These are phyloP conservation scores for Hylomyscus alleni DNA, from an alignment of 2,797 vertebrate genomes.

Conservation along the genomic window DNA sequence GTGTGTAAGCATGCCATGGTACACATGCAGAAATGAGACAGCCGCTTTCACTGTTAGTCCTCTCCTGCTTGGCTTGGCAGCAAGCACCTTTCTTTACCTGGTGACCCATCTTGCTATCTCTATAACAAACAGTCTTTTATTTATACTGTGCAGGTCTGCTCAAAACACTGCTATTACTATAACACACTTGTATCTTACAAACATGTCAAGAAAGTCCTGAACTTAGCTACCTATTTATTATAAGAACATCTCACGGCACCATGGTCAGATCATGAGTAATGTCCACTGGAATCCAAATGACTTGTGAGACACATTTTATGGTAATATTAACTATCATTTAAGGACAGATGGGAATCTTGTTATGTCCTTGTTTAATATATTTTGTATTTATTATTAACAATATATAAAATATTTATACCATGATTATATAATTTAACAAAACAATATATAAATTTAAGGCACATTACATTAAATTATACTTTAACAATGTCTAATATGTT, in stretches of 20 bases:
- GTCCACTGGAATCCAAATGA: background rate
- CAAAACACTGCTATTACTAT: background rate
- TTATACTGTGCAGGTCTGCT: constrained; percentile 12
- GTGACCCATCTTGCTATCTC: background rate
- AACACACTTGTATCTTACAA: background rate
- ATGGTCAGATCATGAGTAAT: constrained; percentile 11
- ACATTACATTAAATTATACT: background rate
- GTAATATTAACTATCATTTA: constrained; percentile 45
- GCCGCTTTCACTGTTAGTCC: background rate
- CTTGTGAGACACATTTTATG: background rate
- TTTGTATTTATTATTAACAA: constrained; percentile 28
- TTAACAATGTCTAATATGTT: background rate
- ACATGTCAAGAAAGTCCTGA: constrained; percentile 31
- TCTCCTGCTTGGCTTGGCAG: background rate
- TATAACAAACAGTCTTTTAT: background rate
- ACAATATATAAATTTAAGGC: constrained; percentile 4
- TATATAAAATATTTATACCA: constrained; percentile 18
- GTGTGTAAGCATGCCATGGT: background rate
- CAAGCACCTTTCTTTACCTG: background rate
- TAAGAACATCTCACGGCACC: background rate
- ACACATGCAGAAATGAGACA: background rate
- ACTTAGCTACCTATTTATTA: background rate
- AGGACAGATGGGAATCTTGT: background rate
- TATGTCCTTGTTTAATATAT: background rate
- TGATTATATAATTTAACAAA: background rate